phyloP scores from a whole-genome alignment of 2,888 invertebrate species.

The Emmelina monodactyla region DNA sequence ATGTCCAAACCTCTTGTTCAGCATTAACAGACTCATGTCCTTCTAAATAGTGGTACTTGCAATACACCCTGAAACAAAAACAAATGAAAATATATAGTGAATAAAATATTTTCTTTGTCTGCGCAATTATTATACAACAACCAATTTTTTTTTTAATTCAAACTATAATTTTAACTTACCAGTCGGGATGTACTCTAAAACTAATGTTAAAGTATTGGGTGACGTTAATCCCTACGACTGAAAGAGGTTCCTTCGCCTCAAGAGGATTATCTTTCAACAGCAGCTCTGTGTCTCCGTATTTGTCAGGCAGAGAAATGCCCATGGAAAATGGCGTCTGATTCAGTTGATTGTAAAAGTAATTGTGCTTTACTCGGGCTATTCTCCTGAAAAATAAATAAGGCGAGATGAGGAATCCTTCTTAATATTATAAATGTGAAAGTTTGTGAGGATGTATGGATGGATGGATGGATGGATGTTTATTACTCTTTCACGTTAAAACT shows the following conservation, averaged over 20 bases:
- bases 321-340: conserved; percentile 88
- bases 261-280: conserved; percentile 81
- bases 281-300: conserved; percentile 79
- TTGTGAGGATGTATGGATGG: too few relatives aligned
- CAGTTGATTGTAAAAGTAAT: conserved; percentile 84
- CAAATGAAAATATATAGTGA: too few relatives aligned
- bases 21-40: conserved; percentile 77
- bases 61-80: conserved; percentile 83
- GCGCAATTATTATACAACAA: too few relatives aligned
- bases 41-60: conserved; percentile 84
- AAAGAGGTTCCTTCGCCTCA: conserved; percentile 70
- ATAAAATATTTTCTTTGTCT: too few relatives aligned
- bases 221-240: conserved; percentile 72
- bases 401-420: background rate
- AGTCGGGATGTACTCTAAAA: conserved; percentile 86
- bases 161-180: conserved; percentile 70
- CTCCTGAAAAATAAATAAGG: conserved; percentile 41
- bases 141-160: too few relatives aligned
- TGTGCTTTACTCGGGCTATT: conserved; percentile 78
- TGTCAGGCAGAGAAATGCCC: conserved; percentile 82
- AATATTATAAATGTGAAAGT: too few relatives aligned
- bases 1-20: conserved; percentile 78
- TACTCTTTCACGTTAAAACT: too few relatives aligned
- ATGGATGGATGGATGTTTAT: too few relatives aligned
- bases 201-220: conserved; percentile 77